phyloP scores from a whole-genome alignment of 2,888 invertebrate species.

The Drosophila gaucha region DNA sequence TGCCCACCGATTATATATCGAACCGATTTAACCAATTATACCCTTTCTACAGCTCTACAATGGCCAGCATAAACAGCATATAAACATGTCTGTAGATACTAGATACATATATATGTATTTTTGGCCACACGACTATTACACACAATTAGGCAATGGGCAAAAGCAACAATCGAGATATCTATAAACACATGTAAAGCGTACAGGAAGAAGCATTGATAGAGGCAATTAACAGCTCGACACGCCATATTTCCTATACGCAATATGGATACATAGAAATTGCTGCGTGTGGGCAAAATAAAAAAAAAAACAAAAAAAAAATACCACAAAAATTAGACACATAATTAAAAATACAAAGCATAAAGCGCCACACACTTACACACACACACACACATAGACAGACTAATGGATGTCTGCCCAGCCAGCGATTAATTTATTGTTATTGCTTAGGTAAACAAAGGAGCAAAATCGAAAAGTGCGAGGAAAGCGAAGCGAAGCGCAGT shows the following conservation, averaged over 20 bases:
- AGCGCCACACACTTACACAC: constrained; percentile 29
- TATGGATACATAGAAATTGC: constrained; percentile 20
- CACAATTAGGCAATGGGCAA: constrained; percentile 56
- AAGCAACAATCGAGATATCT: constrained; percentile 46
- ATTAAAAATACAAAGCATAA: constrained; percentile 79
- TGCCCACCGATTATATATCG: constrained; percentile 15
- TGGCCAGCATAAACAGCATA: not conserved
- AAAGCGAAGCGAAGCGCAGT: constrained; percentile 1
- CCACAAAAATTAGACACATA: constrained; percentile 71
- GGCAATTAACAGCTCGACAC: constrained; percentile 79
- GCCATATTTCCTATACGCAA: constrained; percentile 65
- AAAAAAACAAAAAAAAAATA: not conserved
- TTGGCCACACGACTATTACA: constrained; percentile 36
- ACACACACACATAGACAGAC: constrained; percentile 46
- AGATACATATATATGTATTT: constrained; percentile 35
- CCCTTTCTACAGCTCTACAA: constrained; percentile 10
- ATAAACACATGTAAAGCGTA: constrained; percentile 72
- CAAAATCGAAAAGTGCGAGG: constrained; percentile 54
- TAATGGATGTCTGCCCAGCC: constrained; percentile 57
- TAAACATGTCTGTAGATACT: constrained; percentile 2
- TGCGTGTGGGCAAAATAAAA: constrained; percentile 7
- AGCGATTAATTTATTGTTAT: constrained; percentile 78
- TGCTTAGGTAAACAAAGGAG: constrained; percentile 78
- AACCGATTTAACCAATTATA: constrained; percentile 38
- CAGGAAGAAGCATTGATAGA: constrained; percentile 76